Evolutionary conservation across 2,113 vertebrate genomes (phyloP).

Genomic region (Dicentrarchus labrax): DNA sequence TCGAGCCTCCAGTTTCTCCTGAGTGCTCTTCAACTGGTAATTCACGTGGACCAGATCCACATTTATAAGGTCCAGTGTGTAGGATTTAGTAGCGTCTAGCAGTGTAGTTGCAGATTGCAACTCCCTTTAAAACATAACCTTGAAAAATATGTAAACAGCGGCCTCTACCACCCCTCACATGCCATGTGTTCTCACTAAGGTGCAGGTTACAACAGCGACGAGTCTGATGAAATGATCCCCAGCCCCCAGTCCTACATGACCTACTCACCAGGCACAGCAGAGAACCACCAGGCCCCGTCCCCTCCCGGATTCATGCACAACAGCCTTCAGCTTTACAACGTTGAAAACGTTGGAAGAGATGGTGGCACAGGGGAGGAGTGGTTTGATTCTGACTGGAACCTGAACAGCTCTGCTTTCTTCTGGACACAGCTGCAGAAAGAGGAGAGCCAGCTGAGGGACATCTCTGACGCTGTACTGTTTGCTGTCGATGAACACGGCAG

Average conservation of each 20-base stretch:
- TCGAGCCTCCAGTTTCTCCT: constrained; percentile 8
- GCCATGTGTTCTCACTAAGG: neutral
- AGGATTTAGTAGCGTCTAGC: too few relatives aligned
- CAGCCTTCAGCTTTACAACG: constrained; percentile 4
- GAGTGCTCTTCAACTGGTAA: constrained; percentile 56
- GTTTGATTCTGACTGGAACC: constrained; percentile 40
- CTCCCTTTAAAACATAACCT: neutral
- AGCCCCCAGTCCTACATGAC: constrained; percentile 53
- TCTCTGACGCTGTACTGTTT: constrained; percentile 79
- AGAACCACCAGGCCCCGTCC: constrained; percentile 47
- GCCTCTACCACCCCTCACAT: neutral
- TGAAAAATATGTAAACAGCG: neutral
- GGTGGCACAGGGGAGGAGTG: neutral
- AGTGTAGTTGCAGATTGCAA: neutral
- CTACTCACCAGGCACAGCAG: constrained; percentile 37
- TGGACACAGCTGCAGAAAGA: constrained; percentile 86
- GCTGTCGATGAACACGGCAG: constrained; percentile 77
- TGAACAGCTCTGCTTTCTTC: constrained; percentile 81
- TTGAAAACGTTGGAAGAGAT: neutral
- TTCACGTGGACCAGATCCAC: neutral
- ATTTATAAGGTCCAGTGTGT: neutral
- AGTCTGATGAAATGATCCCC: constrained; percentile 68
- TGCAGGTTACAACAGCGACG: constrained; percentile 56
- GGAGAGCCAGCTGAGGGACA: constrained; percentile 73
- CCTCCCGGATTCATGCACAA: constrained; percentile 34